Conservation (phyloP, 2,113 vertebrate species). For the Cygnus buccinator region DNA sequence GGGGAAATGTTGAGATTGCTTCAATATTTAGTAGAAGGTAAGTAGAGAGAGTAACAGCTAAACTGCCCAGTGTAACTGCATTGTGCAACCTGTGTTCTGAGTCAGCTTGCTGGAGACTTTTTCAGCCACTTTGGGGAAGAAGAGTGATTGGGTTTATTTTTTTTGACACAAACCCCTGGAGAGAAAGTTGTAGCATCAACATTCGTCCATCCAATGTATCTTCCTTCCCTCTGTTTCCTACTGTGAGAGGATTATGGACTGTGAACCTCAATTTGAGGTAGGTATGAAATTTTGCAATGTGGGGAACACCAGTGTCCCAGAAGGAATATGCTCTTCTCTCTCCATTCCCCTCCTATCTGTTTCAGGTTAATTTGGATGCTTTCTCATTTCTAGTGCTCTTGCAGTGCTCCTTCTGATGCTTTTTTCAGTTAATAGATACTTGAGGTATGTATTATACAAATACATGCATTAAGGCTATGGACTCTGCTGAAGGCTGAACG, state of each 20-base stretch:
- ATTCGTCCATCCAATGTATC: not conserved
- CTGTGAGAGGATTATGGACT: not conserved
- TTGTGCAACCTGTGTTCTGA: accelerated
- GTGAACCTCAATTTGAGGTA: not conserved
- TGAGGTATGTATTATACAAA: not conserved
- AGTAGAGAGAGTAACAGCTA: not conserved
- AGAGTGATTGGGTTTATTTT: not conserved
- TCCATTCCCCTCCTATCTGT: not conserved
- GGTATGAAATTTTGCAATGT: not conserved
- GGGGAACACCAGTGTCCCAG: not conserved
- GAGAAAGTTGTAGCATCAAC: not conserved
- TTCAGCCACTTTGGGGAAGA: not conserved
- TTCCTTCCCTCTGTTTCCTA: not conserved
- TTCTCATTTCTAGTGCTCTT: not conserved
- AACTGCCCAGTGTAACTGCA: accelerated
- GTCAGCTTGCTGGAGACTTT: not conserved
- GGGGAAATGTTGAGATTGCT: not conserved
- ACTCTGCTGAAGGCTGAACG: not conserved
- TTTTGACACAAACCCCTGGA: not conserved
- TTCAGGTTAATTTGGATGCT: not conserved
- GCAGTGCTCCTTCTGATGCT: not conserved
- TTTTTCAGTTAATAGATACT: not conserved
- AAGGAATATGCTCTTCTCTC: not conserved
- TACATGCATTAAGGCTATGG: not conserved
- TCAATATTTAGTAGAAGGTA: not conserved